Evolutionary conservation across 1,140 invertebrate species (phyloP).

Genomic region (Pissodes strobi): DNA sequence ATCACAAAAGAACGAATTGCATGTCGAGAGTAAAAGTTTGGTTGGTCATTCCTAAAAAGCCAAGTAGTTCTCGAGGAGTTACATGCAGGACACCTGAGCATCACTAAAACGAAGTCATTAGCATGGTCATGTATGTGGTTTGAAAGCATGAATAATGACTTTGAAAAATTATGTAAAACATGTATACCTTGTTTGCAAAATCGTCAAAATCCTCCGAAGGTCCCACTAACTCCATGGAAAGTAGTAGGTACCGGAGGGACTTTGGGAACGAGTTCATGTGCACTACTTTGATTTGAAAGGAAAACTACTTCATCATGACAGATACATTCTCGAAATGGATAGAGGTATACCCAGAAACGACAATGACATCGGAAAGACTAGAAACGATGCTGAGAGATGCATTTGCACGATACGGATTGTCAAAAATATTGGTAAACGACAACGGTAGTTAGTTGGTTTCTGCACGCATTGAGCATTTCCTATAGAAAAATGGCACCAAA

Average conservation of each 20-base stretch:
- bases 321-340: conserved; percentile 47
- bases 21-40: neutral
- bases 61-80: conserved; percentile 49
- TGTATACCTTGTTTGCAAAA: conserved; percentile 34
- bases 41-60: conserved; percentile 49
- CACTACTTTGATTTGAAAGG: conserved; percentile 44
- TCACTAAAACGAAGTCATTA: conserved; percentile 55
- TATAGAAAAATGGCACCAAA: conserved; percentile 31
- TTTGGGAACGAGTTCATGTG: conserved; percentile 39
- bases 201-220: conserved; percentile 43
- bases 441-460: conserved; percentile 34
- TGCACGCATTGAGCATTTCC: conserved; percentile 29
- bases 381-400: conserved; percentile 21
- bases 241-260: neutral
- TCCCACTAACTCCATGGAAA: neutral
- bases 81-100: conserved; percentile 53
- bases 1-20: neutral
- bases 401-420: conserved; percentile 39
- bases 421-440: conserved; percentile 38
- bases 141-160: conserved; percentile 54
- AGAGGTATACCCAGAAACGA: conserved; percentile 38
- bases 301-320: conserved; percentile 39
- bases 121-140: conserved; percentile 54
- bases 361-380: conserved; percentile 26
- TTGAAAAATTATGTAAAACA: conserved; percentile 39